These are phyloP conservation scores for Alviniconcha strummeri DNA, from an alignment of 2,888 invertebrate species.

Conservation along the genomic window DNA sequence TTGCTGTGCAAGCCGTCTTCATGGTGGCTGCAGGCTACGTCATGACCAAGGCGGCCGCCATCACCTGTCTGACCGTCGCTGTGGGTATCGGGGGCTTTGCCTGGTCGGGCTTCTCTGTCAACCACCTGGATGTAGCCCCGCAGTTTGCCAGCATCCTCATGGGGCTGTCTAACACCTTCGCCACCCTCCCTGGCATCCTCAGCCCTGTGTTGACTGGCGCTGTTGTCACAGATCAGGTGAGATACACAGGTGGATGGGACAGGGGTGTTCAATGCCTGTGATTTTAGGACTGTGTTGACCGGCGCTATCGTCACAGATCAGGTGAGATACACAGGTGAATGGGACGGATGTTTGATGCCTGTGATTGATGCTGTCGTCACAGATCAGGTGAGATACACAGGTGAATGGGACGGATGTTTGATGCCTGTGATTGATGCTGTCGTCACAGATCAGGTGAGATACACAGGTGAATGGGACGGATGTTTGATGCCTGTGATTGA, in stretches of 20 bases:
- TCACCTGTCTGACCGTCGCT: conserved; percentile 90
- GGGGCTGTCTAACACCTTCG: conserved; percentile 93
- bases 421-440: conserved; percentile 78
- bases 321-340: conserved; percentile 74
- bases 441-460: conserved; percentile 82
- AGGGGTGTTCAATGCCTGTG: no score
- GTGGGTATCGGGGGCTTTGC: conserved; percentile 93
- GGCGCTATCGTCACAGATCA: conserved; percentile 85
- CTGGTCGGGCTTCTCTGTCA: conserved; percentile 86
- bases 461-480: no score
- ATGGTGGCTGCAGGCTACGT: conserved; percentile 89
- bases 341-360: no score
- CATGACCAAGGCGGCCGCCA: conserved; percentile 77
- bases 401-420: no score
- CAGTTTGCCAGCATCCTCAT: conserved; percentile 91
- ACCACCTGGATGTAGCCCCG: conserved; percentile 92
- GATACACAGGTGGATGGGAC: no score
- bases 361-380: conserved; percentile 82
- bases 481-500: conserved; percentile 72
- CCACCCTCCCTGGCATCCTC: conserved; percentile 93
- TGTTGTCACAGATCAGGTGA: conserved; percentile 84
- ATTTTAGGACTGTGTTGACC: conserved; percentile 85
- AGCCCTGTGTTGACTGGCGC: conserved; percentile 88
- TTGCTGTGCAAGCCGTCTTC: conserved; percentile 87
- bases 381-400: conserved; percentile 78